Percentiles rank a stretch among this genome's conserved stretches.
Evolutionary conservation across 2,888 invertebrate species (phyloP).

Genomic region (Molanna angustata): DNA sequence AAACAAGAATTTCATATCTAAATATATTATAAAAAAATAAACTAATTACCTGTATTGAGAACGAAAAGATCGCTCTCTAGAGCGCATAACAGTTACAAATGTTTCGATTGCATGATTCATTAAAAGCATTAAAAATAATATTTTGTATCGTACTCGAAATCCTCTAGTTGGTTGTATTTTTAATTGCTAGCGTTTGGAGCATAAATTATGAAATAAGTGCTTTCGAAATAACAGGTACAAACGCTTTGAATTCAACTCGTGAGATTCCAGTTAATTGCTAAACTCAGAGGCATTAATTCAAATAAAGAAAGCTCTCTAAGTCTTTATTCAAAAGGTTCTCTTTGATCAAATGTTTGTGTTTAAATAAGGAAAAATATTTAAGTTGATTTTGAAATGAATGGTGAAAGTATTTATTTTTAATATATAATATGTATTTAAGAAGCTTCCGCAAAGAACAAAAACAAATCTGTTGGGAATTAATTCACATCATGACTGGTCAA

Average conservation of each 20-base stretch:
- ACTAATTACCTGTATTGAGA: no score
- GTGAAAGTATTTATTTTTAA: no score
- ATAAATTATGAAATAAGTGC: constrained; percentile 17
- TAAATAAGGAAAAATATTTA: no score
- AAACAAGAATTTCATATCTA: no score
- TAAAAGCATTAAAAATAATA: constrained; percentile 2
- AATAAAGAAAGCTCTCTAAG: constrained; percentile 6
- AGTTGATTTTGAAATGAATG: no score
- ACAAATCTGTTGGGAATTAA: no score
- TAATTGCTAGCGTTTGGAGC: constrained; percentile 13
- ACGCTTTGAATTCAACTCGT: constrained; percentile 22
- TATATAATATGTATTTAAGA: no score
- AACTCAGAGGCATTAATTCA: constrained; percentile 16
- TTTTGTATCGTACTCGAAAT: constrained; percentile 1
- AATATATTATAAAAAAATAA: no score
- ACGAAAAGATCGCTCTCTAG: no score
- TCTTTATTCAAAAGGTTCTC: background rate
- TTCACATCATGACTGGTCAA: no score
- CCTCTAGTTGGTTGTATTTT: constrained; percentile 5
- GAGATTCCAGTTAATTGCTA: constrained; percentile 24
- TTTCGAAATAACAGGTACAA: constrained; percentile 10
- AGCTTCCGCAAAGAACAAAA: no score
- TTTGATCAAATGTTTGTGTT: no score
- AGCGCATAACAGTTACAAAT: background rate
- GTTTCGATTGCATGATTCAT: background rate